A percentile compares a stretch with the other conserved stretches of the same genome.
These are phyloP conservation scores for Hermaeophaga mercurialis DNA, from an alignment of 2,888 invertebrate genomes.

Conservation along the genomic window DNA sequence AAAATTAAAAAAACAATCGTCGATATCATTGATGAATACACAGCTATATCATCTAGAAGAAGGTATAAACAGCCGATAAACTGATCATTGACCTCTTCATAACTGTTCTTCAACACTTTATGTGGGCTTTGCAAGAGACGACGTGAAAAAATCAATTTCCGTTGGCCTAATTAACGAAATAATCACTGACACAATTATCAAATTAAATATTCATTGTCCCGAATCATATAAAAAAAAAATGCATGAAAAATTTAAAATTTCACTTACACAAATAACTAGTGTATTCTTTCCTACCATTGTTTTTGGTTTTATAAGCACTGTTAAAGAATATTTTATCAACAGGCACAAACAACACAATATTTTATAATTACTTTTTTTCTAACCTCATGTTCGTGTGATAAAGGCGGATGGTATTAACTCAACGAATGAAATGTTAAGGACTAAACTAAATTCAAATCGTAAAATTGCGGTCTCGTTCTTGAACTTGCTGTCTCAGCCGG, in stretches of 20 bases:
- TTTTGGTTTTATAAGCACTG: not conserved
- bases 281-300: constrained; percentile 20
- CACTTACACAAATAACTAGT: constrained; percentile 14
- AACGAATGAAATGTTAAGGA: constrained; percentile 34
- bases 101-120: constrained; percentile 51
- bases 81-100: constrained; percentile 55
- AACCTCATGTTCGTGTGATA: constrained; percentile 70
- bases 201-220: no score
- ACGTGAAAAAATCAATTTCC: constrained; percentile 9
- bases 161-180: constrained; percentile 16
- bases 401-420: no score
- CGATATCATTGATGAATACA: constrained; percentile 1
- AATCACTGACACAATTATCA: not conserved
- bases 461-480: constrained; percentile 37
- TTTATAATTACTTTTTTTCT: constrained; percentile 1
- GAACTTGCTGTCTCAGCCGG: constrained; percentile 35
- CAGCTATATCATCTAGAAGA: constrained; percentile 13
- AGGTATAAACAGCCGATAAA: constrained; percentile 33
- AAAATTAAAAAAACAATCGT: no score
- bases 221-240: not conserved
- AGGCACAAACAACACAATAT: not conserved
- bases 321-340: no score
- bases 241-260: not conserved
- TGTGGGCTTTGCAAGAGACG: constrained; percentile 45
- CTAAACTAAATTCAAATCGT: constrained; percentile 20